Percentiles rank a stretch among this genome's conserved stretches.
These are phyloP conservation scores for Medauroidea extradentata DNA, from an alignment of 1,140 invertebrate genomes.

Conservation along the genomic window DNA sequence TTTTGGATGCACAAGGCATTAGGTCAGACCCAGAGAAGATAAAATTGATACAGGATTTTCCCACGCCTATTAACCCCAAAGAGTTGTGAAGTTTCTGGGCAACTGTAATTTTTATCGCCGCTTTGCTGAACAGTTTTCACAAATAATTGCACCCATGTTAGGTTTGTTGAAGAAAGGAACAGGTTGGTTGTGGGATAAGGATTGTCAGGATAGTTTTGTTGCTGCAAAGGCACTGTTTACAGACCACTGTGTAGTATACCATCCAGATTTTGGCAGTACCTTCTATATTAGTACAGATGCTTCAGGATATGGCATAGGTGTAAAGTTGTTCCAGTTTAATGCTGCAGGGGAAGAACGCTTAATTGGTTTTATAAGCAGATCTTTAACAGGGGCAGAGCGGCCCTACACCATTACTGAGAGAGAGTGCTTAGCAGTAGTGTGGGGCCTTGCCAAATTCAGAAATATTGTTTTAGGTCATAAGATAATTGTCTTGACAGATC, in stretches of 20 bases:
- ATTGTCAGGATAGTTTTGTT: background rate
- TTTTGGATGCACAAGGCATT: slow-evolving; percentile 8
- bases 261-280: background rate
- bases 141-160: background rate
- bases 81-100: slow-evolving; percentile 20
- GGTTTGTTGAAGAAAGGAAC: background rate
- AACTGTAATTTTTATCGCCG: slow-evolving; percentile 18
- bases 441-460: background rate
- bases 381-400: background rate
- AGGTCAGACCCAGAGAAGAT: slow-evolving; percentile 4
- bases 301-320: background rate
- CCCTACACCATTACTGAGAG: background rate
- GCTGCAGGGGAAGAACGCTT: background rate
- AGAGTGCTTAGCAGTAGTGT: background rate
- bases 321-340: background rate
- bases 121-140: background rate
- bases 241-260: background rate
- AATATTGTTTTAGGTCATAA: background rate
- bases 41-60: slow-evolving; percentile 5
- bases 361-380: background rate
- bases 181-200: background rate
- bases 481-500: background rate
- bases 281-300: background rate
- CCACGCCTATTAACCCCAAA: slow-evolving; percentile 12
- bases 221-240: background rate